Conservation (phyloP, 2,113 vertebrate genomes). For the Orcinus orca region DNA sequence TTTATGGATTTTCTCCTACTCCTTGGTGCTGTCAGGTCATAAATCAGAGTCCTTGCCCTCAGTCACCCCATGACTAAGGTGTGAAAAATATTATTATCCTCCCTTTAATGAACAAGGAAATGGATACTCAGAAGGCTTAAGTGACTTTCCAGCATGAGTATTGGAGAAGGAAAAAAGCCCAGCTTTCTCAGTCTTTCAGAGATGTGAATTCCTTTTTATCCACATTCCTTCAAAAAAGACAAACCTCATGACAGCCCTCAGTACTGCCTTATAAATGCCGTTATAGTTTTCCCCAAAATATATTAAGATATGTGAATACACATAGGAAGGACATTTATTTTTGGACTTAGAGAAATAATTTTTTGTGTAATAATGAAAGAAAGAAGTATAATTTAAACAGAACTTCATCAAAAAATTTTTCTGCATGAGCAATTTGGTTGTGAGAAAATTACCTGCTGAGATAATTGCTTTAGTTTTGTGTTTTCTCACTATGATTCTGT, state of each 20-base stretch:
- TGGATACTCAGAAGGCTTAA: neutral
- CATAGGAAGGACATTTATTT: neutral
- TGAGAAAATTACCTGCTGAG: neutral
- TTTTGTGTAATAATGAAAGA: constrained; percentile 17
- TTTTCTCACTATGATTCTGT: neutral
- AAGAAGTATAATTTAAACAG: neutral
- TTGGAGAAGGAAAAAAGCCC: neutral
- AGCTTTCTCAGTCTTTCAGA: neutral
- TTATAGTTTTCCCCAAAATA: neutral
- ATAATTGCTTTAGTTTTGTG: neutral
- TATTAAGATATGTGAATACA: neutral
- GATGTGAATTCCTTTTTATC: neutral
- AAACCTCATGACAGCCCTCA: neutral
- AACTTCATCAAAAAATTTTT: neutral
- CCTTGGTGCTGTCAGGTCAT: neutral
- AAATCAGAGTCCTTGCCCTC: neutral
- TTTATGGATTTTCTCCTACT: neutral
- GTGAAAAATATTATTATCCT: neutral
- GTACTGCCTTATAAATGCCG: neutral
- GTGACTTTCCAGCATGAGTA: neutral
- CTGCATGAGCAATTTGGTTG: neutral
- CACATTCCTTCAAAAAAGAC: neutral
- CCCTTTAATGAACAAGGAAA: neutral
- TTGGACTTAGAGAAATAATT: neutral
- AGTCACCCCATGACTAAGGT: neutral